Evolutionary conservation across 2,113 vertebrate genomes (phyloP), one percentile per base, ranked within the genome.

Genomic region (Spea multiplicata): DNA sequence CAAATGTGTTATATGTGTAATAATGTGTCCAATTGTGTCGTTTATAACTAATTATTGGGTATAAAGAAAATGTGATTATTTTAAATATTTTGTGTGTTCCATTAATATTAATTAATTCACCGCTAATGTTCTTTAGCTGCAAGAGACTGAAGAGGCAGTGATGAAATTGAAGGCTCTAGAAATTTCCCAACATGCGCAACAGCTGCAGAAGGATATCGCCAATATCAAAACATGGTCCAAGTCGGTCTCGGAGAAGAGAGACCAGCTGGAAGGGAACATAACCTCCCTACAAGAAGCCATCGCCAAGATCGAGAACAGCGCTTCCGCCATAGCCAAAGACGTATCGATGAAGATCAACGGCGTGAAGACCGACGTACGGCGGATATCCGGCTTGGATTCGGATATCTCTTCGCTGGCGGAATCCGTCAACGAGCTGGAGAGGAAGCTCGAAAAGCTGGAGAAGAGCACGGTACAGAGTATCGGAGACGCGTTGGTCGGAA

Each of bases 331-430:
- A 80, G 84, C 93, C 13, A 93, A 89, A 82, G 94, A 94, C 0
- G 5, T 95, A 1, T 81, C 84, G 0, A 16, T 90, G 75, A 89
- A 91, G 79, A 92, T 97, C 57, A 88, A 91, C 13, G 87, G 93
- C 0, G 90, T 96, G 62, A 93, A 94, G 85, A 98, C 97, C 10
- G 96, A 99, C 10, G 81, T 98, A 75, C 91, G 97, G 70, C 91
- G 97, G 6, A 93, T 98, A 92, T 95, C 93, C 3, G 97, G 97
- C 45, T 89, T 98, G 17, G 88, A 90, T 80, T 89, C 92, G 0
- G 97, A 99, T 79, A 85, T 93, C 66, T 84, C 88, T 50, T 87
- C 87, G 0, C 82, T 99, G 83, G 86, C 93, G 68, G 84, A 88
- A 4, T 92, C 93, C 71, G 83, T 94, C 8, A 84, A 84, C 70